These are phyloP conservation scores for Heliconius himera DNA, from an alignment of 1,140 invertebrate species.

Conservation along the genomic window DNA sequence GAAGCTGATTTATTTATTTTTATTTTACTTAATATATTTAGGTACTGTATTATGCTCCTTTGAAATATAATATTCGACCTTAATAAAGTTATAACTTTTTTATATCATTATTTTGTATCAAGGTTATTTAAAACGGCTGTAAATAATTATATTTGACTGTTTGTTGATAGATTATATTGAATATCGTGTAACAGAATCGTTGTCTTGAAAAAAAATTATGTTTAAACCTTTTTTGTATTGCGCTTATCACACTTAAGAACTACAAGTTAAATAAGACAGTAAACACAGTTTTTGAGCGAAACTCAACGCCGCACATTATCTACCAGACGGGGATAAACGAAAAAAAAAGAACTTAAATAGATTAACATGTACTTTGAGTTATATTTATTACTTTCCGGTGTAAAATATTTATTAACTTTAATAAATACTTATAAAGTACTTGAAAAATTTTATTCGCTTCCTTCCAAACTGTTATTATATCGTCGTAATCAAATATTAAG, in stretches of 20 bases:
- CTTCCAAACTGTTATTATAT: neutral
- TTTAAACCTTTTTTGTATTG: neutral
- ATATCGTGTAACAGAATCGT: neutral
- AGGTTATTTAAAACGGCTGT: neutral
- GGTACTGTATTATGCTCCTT: neutral
- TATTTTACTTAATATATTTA: neutral
- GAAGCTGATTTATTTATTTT: too few relatives aligned
- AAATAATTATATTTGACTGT: neutral
- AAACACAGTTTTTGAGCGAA: neutral
- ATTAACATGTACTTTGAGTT: too few relatives aligned
- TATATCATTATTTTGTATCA: neutral
- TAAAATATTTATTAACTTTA: neutral
- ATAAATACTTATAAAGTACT: neutral
- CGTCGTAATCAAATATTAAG: constrained; percentile 10
- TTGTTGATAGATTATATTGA: neutral
- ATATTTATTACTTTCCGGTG: neutral
- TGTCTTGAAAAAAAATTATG: neutral
- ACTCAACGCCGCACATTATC: too few relatives aligned
- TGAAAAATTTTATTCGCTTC: neutral
- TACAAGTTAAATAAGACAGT: neutral
- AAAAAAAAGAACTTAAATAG: too few relatives aligned
- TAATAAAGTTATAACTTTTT: neutral
- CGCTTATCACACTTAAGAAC: neutral
- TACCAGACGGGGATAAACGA: too few relatives aligned
- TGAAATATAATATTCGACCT: constrained; percentile 6